A percentile compares a stretch with the other conserved stretches of the same genome.
phyloP scores from a whole-genome alignment of 2,888 invertebrate genomes.

The Arctia plantaginis region DNA sequence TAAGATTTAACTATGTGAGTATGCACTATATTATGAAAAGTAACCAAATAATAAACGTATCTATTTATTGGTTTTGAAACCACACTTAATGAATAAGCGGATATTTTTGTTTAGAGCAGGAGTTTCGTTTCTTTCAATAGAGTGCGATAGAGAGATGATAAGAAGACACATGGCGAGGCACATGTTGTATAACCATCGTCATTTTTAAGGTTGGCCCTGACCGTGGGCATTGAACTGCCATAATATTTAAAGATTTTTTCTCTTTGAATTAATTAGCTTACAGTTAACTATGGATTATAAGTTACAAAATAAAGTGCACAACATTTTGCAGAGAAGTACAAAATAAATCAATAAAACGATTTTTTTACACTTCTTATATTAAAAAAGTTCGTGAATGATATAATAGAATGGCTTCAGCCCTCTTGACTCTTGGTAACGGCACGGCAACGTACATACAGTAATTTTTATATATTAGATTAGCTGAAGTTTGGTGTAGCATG shows the following conservation, averaged over 20 bases:
- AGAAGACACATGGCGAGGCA: conserved; percentile 75
- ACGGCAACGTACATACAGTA: background rate
- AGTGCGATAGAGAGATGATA: conserved; percentile 58
- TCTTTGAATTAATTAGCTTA: conserved; percentile 41
- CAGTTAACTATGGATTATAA: conserved; percentile 14
- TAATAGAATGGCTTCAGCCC: background rate
- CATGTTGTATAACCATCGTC: conserved; percentile 64
- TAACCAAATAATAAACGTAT: conserved; percentile 3
- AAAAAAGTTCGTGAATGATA: background rate
- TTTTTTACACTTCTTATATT: background rate
- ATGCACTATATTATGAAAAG: background rate
- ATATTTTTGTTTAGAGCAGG: conserved; percentile 58
- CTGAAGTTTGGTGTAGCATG: background rate
- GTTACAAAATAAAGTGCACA: conserved; percentile 20
- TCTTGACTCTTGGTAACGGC: background rate
- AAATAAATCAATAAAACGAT: background rate
- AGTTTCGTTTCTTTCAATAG: conserved; percentile 65
- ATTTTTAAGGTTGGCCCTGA: conserved; percentile 65
- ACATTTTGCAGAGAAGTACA: conserved; percentile 3
- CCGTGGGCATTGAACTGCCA: conserved; percentile 65
- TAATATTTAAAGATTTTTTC: conserved; percentile 21
- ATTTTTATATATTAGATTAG: background rate
- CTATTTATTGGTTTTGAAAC: conserved; percentile 11
- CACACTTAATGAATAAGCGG: conserved; percentile 22
- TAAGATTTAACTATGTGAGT: conserved; percentile 11